Percentiles rank a stretch among this genome's conserved stretches.
phyloP scores from a whole-genome alignment of 2,113 vertebrate species.

The Neopipo cinnamomea region DNA sequence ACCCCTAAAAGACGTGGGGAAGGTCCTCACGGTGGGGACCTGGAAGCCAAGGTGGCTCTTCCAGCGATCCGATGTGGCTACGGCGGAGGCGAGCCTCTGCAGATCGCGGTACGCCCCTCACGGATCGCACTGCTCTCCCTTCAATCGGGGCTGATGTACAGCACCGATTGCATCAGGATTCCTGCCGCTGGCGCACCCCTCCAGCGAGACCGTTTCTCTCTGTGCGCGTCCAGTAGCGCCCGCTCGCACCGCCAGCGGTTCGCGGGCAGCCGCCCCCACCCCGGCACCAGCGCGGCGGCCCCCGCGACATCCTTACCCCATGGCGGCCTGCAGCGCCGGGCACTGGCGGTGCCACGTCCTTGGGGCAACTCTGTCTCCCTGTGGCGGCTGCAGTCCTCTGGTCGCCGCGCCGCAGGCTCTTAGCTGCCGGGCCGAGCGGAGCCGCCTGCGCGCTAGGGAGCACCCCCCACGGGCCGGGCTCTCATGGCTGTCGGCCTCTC shows the following conservation, averaged over 20 bases:
- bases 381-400: not conserved
- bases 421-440: not conserved
- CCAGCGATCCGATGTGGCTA: not conserved
- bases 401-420: not conserved
- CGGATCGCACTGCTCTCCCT: too few species aligned
- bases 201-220: too few species aligned
- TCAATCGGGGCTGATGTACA: too few species aligned
- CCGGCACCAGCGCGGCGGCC: not conserved
- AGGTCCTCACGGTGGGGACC: not conserved
- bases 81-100: not conserved
- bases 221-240: too few species aligned
- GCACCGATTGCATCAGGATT: too few species aligned
- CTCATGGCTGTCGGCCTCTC: not conserved
- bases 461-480: not conserved
- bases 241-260: too few species aligned
- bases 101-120: not conserved
- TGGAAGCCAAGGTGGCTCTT: not conserved
- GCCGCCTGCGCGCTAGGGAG: not conserved
- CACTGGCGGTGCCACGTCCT: not conserved
- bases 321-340: constrained; percentile 27
- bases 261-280: too few species aligned
- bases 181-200: too few species aligned
- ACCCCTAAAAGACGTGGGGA: not conserved
- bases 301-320: constrained; percentile 69
- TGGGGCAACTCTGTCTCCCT: not conserved